Evolutionary conservation across 2,797 vertebrate genomes (phyloP).

Genomic region (Parauchenoglanis punctatus): DNA sequence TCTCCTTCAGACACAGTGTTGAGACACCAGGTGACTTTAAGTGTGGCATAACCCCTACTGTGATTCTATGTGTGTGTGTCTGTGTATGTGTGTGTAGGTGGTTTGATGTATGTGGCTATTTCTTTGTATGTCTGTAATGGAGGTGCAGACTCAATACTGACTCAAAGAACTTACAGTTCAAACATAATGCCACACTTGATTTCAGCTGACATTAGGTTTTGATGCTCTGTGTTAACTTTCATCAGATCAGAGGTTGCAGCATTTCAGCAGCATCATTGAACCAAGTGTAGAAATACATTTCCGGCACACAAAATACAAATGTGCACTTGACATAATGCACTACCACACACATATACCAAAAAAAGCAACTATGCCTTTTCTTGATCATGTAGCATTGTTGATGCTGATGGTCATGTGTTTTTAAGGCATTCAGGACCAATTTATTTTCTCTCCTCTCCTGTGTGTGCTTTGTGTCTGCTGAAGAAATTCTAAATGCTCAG

Average conservation of each 20-base stretch:
- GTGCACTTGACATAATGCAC: background rate
- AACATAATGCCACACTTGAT: constrained; percentile 3
- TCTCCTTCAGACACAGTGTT: constrained; percentile 12
- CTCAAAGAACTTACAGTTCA: constrained; percentile 12
- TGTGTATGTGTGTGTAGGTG: background rate
- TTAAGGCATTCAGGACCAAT: background rate
- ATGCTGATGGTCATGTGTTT: background rate
- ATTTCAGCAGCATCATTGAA: constrained; percentile 12
- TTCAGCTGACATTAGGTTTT: constrained; percentile 17
- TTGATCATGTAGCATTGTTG: background rate
- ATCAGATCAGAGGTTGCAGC: constrained; percentile 17
- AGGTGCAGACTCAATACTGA: constrained; percentile 11
- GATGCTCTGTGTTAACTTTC: constrained; percentile 18
- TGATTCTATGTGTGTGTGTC: background rate
- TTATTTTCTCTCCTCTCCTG: background rate
- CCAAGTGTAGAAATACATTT: background rate
- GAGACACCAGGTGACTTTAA: constrained; percentile 30
- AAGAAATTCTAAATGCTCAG: background rate
- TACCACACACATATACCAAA: background rate
- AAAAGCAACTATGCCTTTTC: background rate
- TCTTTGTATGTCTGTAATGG: constrained; percentile 2
- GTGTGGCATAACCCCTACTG: constrained; percentile 10
- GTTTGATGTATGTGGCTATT: background rate
- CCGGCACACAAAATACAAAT: background rate
- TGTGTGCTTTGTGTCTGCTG: background rate